Evolutionary conservation across 2,888 invertebrate genomes (phyloP), one percentile per base, ranked within the genome.

Genomic region (Ceriagrion tenellum): DNA sequence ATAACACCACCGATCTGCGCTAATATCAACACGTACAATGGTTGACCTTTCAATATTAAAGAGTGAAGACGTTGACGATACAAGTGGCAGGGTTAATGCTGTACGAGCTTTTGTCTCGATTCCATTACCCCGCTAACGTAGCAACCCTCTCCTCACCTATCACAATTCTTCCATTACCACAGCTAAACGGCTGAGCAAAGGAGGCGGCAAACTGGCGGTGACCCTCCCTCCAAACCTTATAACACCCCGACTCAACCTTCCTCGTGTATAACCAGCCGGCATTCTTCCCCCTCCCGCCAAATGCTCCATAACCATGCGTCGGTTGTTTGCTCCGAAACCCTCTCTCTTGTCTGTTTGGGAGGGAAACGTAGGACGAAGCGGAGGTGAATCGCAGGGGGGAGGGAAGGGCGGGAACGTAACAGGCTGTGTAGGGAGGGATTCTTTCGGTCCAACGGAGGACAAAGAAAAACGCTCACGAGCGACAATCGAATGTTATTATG

Each of bases 351-450:
- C n/a, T n/a, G 69, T n/a, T 69, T 69, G 26, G 69, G 10, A 69
- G n/a, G 69, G 69, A 69, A n/a, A 69, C n/a, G n/a, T 69, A 26
- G 69, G 69, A n/a, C 69, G 69, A 69, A 69, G 69, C n/a, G 69
- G 69, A 6, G 69, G 20, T 69, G 69, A 26, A 69, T n/a, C 8
- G 26, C 20, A n/a, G 10, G 69, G n/a, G 10, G 69, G 23, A 10
- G 69, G 69, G 69, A 0, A 12, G 1, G 10, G 47, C n/a, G n/a
- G 69, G 69, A 26, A n/a, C 47, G 8, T 47, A 47, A 47, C 47
- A 47, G 47, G 47, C 47, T 2, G 47, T 2, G 47, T 47, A 47
- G 3, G 59, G 59, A 59, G 16, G 59, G 59, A 16, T 12, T 10
- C 6, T 69, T 69, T 69, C 69, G 69, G 69, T n/a, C 69, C 10